Conservation (phyloP, 2,888 invertebrate species). For the Eupithecia abbreviata region DNA sequence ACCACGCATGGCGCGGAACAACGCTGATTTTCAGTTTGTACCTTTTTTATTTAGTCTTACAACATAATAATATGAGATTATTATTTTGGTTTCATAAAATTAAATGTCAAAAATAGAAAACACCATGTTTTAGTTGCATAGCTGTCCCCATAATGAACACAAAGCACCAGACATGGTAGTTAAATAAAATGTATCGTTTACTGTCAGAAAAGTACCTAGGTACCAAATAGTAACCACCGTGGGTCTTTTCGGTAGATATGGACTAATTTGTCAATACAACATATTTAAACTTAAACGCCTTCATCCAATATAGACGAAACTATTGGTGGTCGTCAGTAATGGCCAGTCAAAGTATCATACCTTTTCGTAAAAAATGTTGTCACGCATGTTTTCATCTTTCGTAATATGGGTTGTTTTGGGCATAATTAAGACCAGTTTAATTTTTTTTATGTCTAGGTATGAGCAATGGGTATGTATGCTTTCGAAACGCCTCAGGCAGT, state of each 20-base stretch:
- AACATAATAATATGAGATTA: too few relatives aligned
- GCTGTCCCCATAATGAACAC: background rate
- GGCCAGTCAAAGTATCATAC: background rate
- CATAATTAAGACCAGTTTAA: constrained; percentile 2
- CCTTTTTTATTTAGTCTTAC: too few relatives aligned
- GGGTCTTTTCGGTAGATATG: background rate
- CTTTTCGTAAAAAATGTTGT: background rate
- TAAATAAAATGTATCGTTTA: background rate
- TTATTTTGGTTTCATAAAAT: too few relatives aligned
- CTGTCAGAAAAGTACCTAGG: background rate
- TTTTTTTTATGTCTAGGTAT: background rate
- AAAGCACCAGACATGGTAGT: background rate
- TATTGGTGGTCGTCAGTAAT: background rate
- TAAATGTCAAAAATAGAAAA: background rate
- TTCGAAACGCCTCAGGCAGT: background rate
- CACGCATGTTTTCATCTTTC: background rate
- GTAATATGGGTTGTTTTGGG: background rate
- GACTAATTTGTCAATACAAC: background rate
- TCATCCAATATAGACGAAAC: background rate
- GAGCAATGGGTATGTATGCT: background rate
- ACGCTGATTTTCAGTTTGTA: too few relatives aligned
- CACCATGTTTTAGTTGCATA: background rate
- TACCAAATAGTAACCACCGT: background rate
- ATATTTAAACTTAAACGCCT: background rate
- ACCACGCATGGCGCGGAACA: too few relatives aligned